Conservation (phyloP, 2,888 invertebrate genomes). For the Allophyes oxyacanthae region DNA sequence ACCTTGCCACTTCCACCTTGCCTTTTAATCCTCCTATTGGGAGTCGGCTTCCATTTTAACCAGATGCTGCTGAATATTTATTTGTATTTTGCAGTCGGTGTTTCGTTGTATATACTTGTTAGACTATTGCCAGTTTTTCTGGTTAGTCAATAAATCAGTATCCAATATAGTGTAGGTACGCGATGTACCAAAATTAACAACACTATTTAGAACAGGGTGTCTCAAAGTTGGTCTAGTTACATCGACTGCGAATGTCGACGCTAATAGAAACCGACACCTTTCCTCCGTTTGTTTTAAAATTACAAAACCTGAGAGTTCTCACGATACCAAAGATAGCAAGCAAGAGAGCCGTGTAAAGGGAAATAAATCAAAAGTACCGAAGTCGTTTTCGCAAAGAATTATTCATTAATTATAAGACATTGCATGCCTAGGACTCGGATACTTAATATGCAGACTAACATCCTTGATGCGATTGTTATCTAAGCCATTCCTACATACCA, state of each 20-base stretch:
- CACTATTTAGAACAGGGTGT: slow-evolving; percentile 22
- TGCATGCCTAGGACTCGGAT: slow-evolving; percentile 29
- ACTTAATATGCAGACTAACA: slow-evolving; percentile 45
- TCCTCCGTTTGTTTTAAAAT: slow-evolving; percentile 64
- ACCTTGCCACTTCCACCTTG: too few relatives aligned
- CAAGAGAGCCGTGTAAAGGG: slow-evolving; percentile 10
- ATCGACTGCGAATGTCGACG: slow-evolving; percentile 33
- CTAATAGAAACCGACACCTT: slow-evolving; percentile 56
- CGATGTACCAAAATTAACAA: not conserved
- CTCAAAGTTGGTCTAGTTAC: slow-evolving; percentile 43
- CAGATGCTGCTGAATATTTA: too few relatives aligned
- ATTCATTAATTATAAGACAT: slow-evolving; percentile 19
- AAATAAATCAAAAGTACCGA: slow-evolving; percentile 27
- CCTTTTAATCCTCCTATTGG: too few relatives aligned
- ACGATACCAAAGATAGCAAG: slow-evolving; percentile 19
- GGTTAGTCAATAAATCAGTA: too few relatives aligned
- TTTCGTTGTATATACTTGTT: too few relatives aligned
- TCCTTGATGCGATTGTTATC: slow-evolving; percentile 45
- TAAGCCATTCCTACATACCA: slow-evolving; percentile 38
- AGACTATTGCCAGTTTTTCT: not conserved
- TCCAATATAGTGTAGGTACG: too few relatives aligned
- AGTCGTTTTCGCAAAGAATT: slow-evolving; percentile 5
- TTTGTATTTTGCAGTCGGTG: too few relatives aligned
- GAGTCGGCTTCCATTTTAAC: too few relatives aligned
- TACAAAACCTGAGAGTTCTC: slow-evolving; percentile 57